A percentile compares a stretch with the other conserved stretches of the same genome.
Conservation (phyloP, 2,797 vertebrate genomes). For the Manis crassicaudata region DNA sequence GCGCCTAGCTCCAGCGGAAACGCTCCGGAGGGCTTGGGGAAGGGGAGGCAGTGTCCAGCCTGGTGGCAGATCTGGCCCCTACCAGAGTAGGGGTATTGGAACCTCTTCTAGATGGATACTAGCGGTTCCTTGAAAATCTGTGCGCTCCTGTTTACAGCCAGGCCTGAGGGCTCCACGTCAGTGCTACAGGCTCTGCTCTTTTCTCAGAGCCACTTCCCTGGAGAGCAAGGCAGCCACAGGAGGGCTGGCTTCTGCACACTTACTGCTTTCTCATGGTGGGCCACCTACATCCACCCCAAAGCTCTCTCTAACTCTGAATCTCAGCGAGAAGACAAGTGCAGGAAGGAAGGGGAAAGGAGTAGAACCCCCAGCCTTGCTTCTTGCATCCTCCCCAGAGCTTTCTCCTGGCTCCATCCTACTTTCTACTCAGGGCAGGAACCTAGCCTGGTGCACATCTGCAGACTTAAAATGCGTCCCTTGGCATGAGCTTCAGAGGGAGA, state of each 20-base stretch:
- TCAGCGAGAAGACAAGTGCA: not conserved
- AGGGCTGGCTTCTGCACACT: too few species aligned
- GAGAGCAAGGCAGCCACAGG: fast-evolving
- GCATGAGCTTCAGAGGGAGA: not conserved
- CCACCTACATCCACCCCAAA: not conserved
- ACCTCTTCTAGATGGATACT: not conserved
- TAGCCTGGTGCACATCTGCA: not conserved
- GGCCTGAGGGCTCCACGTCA: not conserved
- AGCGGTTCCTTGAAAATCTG: not conserved
- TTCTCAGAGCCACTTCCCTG: not conserved
- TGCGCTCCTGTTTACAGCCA: not conserved
- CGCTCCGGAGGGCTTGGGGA: not conserved
- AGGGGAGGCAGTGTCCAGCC: too few species aligned
- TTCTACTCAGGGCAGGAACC: not conserved
- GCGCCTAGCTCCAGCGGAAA: not conserved
- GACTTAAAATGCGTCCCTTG: not conserved
- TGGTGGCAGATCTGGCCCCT: not conserved
- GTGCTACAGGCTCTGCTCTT: not conserved
- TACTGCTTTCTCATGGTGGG: too few species aligned
- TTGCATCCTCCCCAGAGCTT: not conserved
- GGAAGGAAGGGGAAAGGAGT: not conserved
- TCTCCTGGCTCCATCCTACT: not conserved
- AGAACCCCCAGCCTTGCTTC: not conserved
- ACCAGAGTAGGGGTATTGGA: not conserved
- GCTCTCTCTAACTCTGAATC: not conserved